Evolutionary conservation across 2,797 vertebrate species (phyloP), one percentile per base, ranked within the genome.

Genomic region (Oryzias sinensis): DNA sequence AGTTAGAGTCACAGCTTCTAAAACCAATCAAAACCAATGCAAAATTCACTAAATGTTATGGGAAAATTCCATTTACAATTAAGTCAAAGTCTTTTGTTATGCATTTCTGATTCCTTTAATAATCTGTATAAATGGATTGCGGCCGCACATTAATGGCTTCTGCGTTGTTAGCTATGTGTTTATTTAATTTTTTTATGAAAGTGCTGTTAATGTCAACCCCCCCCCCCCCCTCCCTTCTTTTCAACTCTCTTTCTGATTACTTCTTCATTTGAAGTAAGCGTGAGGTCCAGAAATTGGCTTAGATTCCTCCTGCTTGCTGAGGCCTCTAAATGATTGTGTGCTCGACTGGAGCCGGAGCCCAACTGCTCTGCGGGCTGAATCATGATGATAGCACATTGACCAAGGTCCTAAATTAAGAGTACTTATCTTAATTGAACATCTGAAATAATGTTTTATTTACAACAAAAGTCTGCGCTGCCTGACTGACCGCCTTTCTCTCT

Each of bases 371-470:
- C 67, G 74, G 79, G 75, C 74, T 85, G 89, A 93, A 91, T 90
- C 91, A 93, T 88, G 90, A 90, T 58, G 91, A 84, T 77, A 79
- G 72, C 81, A 57, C 83, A 89, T 70, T 85, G 87, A 90, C 82
- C 85, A 85, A 88, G 85, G 81, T 89, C 92, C 91, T 91, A 93
- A 93, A 93, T 93, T 91, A 93, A 92, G 78, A 61, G 74, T 91
- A 92, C 89, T 94, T 93, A 92, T 88, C 92, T 93, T 93, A 93
- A 94, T 87, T 92, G 85, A 94, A 93, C 81, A 88, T 86, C 80
- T 86, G 84, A 93, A 93, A 91, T 93, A 90, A 92, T 90, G 85
- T 90, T 92, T 90, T 93, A 92, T 93, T 94, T 90, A 89, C 90
- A 88, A 91, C 84, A 92, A 88, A 90, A 82, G 76, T 72, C 68